Conservation (phyloP, 2,113 vertebrate species). For the Pachyramphus minor region DNA sequence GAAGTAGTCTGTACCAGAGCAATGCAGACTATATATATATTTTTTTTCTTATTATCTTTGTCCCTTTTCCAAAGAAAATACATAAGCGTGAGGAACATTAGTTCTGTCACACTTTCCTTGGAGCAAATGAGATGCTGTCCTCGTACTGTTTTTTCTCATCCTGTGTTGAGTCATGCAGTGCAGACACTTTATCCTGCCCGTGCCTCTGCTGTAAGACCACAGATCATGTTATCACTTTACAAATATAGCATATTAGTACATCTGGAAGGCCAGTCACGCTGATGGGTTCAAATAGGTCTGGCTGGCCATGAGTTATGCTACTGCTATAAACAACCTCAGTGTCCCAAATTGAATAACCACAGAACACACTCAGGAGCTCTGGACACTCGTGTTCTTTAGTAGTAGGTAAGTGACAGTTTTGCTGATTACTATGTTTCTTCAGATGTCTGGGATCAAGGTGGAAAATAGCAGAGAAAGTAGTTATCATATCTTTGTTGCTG, state of each 20-base stretch:
- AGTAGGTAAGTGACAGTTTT: constrained; percentile 64
- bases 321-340: constrained; percentile 68
- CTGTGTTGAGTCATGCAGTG: constrained; percentile 65
- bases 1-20: background rate
- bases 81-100: background rate
- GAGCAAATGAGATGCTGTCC: constrained; percentile 14
- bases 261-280: constrained; percentile 63
- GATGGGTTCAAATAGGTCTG: constrained; percentile 28
- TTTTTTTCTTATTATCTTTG: background rate
- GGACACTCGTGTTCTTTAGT: background rate
- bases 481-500: background rate
- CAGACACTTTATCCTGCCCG: constrained; percentile 67
- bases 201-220: constrained; percentile 41
- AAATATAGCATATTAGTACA: constrained; percentile 80
- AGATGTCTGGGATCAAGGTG: background rate
- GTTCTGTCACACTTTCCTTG: background rate
- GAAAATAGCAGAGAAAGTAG: background rate
- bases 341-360: background rate
- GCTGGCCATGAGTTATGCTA: constrained; percentile 9
- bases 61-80: background rate
- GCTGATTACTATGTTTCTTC: background rate
- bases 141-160: constrained; percentile 17
- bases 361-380: background rate
- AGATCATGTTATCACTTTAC: constrained; percentile 78
- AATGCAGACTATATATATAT: background rate